Evolutionary conservation across 2,113 vertebrate genomes (phyloP).

Genomic region (Macaca fascicularis): T2T-MFA8v1.1 NC_088378.1:108299001-108299500

Average conservation of each 20-base stretch:
- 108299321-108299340: background rate
- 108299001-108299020: background rate
- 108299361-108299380: background rate
- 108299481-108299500: background rate
- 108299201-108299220: background rate
- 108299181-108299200: background rate
- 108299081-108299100: background rate
- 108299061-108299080: background rate
- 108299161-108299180: background rate
- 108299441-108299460: background rate
- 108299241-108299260: background rate
- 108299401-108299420: background rate
- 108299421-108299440: background rate
- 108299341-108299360: background rate
- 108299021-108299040: background rate
- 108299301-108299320: background rate
- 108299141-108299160: background rate
- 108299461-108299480: background rate
- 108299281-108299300: background rate
- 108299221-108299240: background rate
- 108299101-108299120: background rate
- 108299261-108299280: background rate
- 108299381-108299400: background rate
- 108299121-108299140: background rate
- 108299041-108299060: background rate